Evolutionary conservation across 2,888 invertebrate genomes (phyloP), one percentile per base, ranked within the genome.

Genomic region (Ormyrus rosae): DNA sequence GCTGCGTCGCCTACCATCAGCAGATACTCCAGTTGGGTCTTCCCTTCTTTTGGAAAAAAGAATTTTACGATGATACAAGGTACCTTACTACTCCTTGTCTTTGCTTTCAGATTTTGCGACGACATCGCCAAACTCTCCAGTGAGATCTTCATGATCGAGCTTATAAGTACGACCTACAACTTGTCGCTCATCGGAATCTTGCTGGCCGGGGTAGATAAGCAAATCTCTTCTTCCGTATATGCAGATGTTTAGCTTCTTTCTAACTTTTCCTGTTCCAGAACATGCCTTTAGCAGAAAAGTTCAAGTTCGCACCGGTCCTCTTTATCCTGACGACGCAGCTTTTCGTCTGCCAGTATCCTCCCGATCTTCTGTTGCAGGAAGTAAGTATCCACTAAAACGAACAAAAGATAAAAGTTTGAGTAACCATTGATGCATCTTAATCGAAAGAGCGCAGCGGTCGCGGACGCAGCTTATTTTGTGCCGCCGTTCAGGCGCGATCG

Each of bases 301-400:
- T 78, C 48, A 78, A 78, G 45, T 80, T 80, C 11, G 76, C 80
- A 2, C 76, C 76, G 45, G 80, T 80, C 1, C 48, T 80, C 10
- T 51, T 72, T 0, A 80, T 80, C 19, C 19, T 80, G 7, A 70
- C 68, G 10, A 70, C 61, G 6, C 80, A 80, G 11, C 58, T 80
- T 11, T 80, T 80, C 50, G 65, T 80, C 1, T 80, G 80, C n/a
- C 80, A 76, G 19, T 80, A 80, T 71, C 76, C 80, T 46, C 80
- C 80, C 4, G 80, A 76, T 34, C 60, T 80, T 56, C 46, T 80
- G 34, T 48, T 80, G 0, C 65, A 67, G 34, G 80, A 80, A 56
- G 80, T 80, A 10, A 63, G 19, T 56, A 13, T 61, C 7, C 3
- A n/a, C 58, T 5, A 10, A 58, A 58, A 0, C n/a, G 4, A 34